These are phyloP conservation scores for Catocala fraxini DNA, from an alignment of 2,888 invertebrate genomes.

Conservation along the genomic window DNA sequence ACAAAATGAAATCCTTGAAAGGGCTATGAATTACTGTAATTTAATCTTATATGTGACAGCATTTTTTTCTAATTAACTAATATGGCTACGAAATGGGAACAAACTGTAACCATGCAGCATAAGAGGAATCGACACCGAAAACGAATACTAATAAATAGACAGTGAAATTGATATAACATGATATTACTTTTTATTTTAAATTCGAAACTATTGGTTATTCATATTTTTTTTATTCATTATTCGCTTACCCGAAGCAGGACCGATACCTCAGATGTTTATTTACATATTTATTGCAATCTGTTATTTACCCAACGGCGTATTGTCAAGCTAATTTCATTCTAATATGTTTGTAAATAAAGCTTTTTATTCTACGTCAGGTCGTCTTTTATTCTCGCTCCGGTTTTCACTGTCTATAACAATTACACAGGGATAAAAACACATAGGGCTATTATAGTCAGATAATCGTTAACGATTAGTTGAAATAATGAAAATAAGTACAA, in stretches of 20 bases:
- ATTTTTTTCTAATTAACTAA: conserved; percentile 20
- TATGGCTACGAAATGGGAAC: conserved; percentile 71
- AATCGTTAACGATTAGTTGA: conserved; percentile 39
- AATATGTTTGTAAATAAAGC: conserved; percentile 52
- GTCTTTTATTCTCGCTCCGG: conserved; percentile 54
- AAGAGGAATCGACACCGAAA: conserved; percentile 87
- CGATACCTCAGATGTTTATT: conserved; percentile 76
- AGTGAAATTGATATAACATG: conserved; percentile 87
- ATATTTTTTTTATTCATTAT: conserved; percentile 66
- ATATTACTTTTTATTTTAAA: conserved; percentile 80
- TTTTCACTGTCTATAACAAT: conserved; percentile 84
- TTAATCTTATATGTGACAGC: conserved; percentile 11
- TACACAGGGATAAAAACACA: conserved; percentile 55
- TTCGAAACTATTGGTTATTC: conserved; percentile 82
- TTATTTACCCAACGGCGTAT: conserved; percentile 68
- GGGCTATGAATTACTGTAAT: conserved; percentile 9
- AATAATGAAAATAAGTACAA: conserved; percentile 42
- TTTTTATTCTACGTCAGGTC: conserved; percentile 48
- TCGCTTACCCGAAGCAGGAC: conserved; percentile 77
- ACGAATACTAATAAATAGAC: conserved; percentile 85
- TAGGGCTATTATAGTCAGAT: conserved; percentile 49
- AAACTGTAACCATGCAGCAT: conserved; percentile 67
- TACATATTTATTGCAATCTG: conserved; percentile 86
- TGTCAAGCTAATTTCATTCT: conserved; percentile 55
- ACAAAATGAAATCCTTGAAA: conserved; percentile 22